A percentile compares a stretch with the other conserved stretches of the same genome.
Evolutionary conservation across 1,140 invertebrate genomes (phyloP).

Genomic region (Caerostris darwini): DNA sequence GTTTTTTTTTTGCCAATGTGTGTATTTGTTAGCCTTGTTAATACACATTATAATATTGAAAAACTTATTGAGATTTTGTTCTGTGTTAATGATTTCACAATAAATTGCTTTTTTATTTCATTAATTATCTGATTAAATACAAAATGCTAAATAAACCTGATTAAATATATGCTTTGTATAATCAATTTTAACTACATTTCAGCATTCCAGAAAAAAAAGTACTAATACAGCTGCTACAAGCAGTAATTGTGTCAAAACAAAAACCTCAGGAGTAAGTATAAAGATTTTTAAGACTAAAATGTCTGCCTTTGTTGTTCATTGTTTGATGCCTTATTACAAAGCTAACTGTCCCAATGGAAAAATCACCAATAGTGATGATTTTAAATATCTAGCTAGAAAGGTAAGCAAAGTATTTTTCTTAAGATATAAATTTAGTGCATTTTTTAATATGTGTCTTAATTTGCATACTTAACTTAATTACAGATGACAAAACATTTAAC

Average conservation of each 20-base stretch:
- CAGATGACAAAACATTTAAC: no score
- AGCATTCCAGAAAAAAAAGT: constrained; percentile 64
- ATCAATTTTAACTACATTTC: not conserved
- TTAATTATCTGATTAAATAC: not conserved
- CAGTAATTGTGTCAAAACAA: constrained; percentile 49
- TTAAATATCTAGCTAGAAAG: constrained; percentile 97
- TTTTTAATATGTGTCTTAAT: no score
- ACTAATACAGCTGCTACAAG: constrained; percentile 73
- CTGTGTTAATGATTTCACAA: no score
- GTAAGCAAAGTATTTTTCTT: constrained; percentile 83
- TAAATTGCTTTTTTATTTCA: not conserved
- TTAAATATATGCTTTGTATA: no score
- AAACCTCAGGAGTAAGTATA: constrained; percentile 86
- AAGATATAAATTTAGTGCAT: no score
- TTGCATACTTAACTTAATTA: no score
- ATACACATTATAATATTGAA: no score
- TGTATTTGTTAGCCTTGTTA: no score
- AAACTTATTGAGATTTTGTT: no score
- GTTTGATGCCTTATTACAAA: constrained; percentile 94
- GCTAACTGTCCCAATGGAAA: constrained; percentile 91
- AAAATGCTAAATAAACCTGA: no score
- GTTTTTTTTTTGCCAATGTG: no score
- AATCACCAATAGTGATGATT: constrained; percentile 95
- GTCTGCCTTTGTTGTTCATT: constrained; percentile 93
- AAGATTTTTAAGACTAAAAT: constrained; percentile 94